Evolutionary conservation across 2,888 invertebrate species (phyloP), one percentile per base, ranked within the genome.

Genomic region (Chrysotoxum bicinctum): DNA sequence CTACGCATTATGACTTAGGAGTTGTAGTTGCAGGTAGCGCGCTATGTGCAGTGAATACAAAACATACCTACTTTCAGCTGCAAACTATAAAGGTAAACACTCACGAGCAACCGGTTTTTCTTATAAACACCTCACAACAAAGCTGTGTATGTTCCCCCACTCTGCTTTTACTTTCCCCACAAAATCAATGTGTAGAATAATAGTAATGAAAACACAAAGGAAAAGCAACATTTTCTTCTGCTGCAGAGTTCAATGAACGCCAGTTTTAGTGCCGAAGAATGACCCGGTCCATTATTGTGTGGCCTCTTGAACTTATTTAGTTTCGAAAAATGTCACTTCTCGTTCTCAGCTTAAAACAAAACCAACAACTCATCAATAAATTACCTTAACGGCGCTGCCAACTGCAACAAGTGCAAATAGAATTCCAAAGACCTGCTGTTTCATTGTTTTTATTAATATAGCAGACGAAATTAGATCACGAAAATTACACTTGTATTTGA

Each of bases 301-400:
- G 64, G 19, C 19, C 43, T 14, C 19, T 9, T 32, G 30, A n/a
- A 3, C 7, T 50, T n/a, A 32, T 6, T 43, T 62, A 12, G 16
- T 30, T 26, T 1, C 9, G 6, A 37, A 37, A 14, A 21, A 21
- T 10, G 5, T 58, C 14, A 21, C 5, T 12, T 12, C 16, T 30
- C 16, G 30, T 12, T 12, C 16, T 30, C 16, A 54, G 3, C 4
- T 52, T 52, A 32, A 54, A 50, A 50, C 21, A 50, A 50, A 2
- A 14, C 23, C 48, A 48, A 19, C 19, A 1, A 48, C 14, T 48
- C 1, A 26, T 26, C 8, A 37, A 35, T 68, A 7, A 72, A 82
- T 89, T 88, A 89, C 89, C 89, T 89, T 89, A 62, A 88, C 85
- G 48, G 89, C 88, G 87, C 84, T 89, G 76, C 88, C 87, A 68